These are phyloP conservation scores for Lophotriccus pileatus DNA, from an alignment of 2,797 vertebrate genomes.

Conservation along the genomic window DNA sequence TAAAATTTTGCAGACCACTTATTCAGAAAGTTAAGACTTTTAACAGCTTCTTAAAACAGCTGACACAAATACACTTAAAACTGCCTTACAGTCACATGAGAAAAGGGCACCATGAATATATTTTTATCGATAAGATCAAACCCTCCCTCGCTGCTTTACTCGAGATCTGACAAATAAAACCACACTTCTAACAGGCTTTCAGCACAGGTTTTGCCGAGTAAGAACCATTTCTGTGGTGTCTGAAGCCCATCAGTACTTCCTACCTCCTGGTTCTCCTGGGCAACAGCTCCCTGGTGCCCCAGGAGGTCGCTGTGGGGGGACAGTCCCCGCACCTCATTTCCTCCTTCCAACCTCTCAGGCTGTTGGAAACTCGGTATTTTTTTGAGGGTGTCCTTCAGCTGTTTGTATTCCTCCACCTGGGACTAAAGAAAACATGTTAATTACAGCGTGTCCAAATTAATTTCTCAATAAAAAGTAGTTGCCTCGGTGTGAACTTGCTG, in stretches of 20 bases:
- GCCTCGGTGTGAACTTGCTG: not conserved
- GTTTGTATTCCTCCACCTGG: slow-evolving; percentile 91
- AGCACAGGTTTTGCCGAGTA: not conserved
- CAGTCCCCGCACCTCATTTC: not conserved
- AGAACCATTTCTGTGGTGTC: accelerated
- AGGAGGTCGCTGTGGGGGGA: not conserved
- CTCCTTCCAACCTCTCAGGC: slow-evolving; percentile 26
- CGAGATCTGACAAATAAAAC: not conserved
- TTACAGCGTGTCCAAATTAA: not conserved
- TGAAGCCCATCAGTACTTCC: not conserved
- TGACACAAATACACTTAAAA: not conserved
- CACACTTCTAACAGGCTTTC: accelerated
- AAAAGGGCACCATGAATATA: accelerated
- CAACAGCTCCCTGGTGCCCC: not conserved
- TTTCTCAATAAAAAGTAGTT: not conserved
- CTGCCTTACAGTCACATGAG: not conserved
- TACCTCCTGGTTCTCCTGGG: slow-evolving; percentile 60
- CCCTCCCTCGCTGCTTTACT: not conserved
- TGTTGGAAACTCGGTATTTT: slow-evolving; percentile 76
- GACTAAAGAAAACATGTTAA: slow-evolving; percentile 76
- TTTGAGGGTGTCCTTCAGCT: slow-evolving; percentile 86
- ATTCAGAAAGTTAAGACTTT: not conserved
- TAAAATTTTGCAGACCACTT: not conserved
- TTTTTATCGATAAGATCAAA: not conserved
- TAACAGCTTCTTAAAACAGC: not conserved